Conservation (phyloP, 2,888 invertebrate genomes). For the Drosophila siamana region DNA sequence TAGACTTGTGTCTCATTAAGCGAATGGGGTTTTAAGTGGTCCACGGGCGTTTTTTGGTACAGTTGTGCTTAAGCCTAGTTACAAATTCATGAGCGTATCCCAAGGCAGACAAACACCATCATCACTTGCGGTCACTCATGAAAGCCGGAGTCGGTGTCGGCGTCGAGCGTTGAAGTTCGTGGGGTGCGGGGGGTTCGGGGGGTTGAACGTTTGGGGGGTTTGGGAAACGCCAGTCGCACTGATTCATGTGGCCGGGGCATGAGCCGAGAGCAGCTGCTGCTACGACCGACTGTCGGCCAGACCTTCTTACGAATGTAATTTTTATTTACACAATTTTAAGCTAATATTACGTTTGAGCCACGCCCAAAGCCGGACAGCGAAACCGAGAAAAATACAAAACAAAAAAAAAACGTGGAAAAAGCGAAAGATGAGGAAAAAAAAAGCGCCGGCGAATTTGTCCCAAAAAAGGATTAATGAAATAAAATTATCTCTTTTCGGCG, state of each 20-base stretch:
- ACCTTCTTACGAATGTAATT: slow-evolving; percentile 80
- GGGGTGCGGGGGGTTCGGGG: background rate
- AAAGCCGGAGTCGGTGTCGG: slow-evolving; percentile 9
- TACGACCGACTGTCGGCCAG: slow-evolving; percentile 42
- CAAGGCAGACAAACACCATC: slow-evolving; percentile 46
- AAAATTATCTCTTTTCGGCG: slow-evolving; percentile 83
- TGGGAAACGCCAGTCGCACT: slow-evolving; percentile 22
- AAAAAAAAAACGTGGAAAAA: slow-evolving; percentile 2
- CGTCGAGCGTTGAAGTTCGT: too few relatives aligned
- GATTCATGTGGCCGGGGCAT: slow-evolving; percentile 39
- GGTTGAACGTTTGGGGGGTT: background rate
- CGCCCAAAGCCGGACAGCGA: slow-evolving; percentile 57
- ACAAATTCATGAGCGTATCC: slow-evolving; percentile 39
- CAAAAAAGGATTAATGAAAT: slow-evolving; percentile 84
- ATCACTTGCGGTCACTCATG: slow-evolving; percentile 66
- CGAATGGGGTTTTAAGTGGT: slow-evolving; percentile 18
- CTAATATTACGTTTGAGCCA: slow-evolving; percentile 78
- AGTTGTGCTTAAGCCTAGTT: slow-evolving; percentile 49
- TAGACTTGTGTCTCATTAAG: slow-evolving; percentile 15
- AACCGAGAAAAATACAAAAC: slow-evolving; percentile 23
- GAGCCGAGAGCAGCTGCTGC: slow-evolving; percentile 55
- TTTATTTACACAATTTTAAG: slow-evolving; percentile 81
- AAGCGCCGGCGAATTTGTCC: slow-evolving; percentile 76
- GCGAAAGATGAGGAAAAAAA: slow-evolving; percentile 29
- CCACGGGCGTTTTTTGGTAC: slow-evolving; percentile 22